phyloP scores from a whole-genome alignment of 64 coral and sea anemone species.

The Stylophora pistillata region DNA sequence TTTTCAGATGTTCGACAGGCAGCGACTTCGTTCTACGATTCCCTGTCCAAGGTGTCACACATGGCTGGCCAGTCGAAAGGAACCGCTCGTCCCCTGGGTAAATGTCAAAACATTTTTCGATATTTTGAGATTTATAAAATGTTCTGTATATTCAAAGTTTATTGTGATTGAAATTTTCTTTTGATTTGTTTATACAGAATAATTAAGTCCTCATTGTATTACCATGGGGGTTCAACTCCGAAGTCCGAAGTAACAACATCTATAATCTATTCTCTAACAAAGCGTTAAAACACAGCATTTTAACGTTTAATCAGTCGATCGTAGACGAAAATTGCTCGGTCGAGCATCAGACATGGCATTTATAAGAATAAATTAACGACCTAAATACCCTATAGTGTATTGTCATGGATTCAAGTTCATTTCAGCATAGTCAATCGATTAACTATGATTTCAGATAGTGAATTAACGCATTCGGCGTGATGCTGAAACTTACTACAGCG shows the following conservation, averaged over 20 bases:
- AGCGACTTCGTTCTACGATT: conserved; percentile 35
- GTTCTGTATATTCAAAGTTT: background rate
- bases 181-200: conserved; percentile 32
- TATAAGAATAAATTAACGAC: background rate
- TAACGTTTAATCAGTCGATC: conserved; percentile 2
- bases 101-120: background rate
- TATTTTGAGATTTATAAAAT: background rate
- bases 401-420: too few relatives aligned
- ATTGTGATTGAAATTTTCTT: background rate
- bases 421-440: too few relatives aligned
- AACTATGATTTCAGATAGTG: too few relatives aligned
- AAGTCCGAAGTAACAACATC: background rate
- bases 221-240: background rate
- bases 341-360: background rate
- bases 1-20: conserved; percentile 36
- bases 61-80: conserved; percentile 42
- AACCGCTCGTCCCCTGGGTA: conserved; percentile 51
- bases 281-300: background rate
- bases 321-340: background rate
- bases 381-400: too few relatives aligned
- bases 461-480: too few relatives aligned
- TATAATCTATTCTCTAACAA: background rate
- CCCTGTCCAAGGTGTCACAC: conserved; percentile 47
- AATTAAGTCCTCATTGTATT: background rate
- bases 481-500: too few relatives aligned